Evolutionary conservation across 2,888 invertebrate genomes (phyloP), one percentile per base, ranked within the genome.

Genomic region (Boloria selene): DNA sequence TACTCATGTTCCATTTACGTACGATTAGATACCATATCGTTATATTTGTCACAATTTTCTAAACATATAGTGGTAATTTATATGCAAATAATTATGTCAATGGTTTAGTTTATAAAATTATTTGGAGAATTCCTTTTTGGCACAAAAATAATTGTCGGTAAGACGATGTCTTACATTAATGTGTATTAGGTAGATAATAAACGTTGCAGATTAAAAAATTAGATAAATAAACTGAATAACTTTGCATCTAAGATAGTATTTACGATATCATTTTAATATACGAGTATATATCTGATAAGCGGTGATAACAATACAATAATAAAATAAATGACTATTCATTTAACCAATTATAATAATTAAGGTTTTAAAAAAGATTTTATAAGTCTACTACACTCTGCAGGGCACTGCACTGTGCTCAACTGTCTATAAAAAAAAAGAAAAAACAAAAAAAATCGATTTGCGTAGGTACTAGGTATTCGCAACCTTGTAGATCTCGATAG

Each of bases 11-110:
- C 66, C 54, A 69, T 62, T 58, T 65, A 53, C 38, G 13, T 53
- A 55, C 59, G 72, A 70, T 75, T 72, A 73, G 72, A 76, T 75
- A 74, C 66, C 53, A 64, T 73, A 72, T 72, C 65, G 67, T 70
- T 71, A 61, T 64, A 65, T 73, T 72, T 65, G 67, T 70, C 60
- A 59, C 62, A 55, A 58, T 64, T 67, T 61, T 49, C 54, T 56
- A 55, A 54, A 22, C 17, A 58, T 38, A 54, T 50, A 44, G 18
- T 22, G 10, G 10, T 45, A 42, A 55, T 45, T 45, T 22, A 45
- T 56, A 5, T 13, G 13, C 2, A 13, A 45, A 56, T 55, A 18
- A 18, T 56, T 56, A 22, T 56, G 56, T 5, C n/a, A 56, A n/a
- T 16, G 16, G 4, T 56, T 45, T 45, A 45, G 16, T 56, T 56